These are phyloP conservation scores for Brachyistius frenatus DNA, from an alignment of 2,113 vertebrate species.

Conservation along the genomic window DNA sequence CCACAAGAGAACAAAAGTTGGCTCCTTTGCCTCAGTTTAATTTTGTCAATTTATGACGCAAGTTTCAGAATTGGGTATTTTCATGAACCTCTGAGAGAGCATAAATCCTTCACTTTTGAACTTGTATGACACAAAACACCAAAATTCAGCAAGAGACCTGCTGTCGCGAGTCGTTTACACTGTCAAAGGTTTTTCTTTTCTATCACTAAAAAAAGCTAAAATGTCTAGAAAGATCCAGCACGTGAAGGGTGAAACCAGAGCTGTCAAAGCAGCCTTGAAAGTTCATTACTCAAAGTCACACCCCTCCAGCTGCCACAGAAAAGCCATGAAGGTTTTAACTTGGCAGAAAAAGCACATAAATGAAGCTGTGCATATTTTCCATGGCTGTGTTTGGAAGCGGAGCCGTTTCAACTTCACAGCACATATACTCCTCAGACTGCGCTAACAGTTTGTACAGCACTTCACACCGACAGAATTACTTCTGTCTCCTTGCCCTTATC, in stretches of 20 bases:
- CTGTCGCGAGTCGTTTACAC: not conserved
- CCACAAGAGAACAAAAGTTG: conserved; percentile 22
- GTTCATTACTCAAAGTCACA: conserved; percentile 53
- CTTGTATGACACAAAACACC: not conserved
- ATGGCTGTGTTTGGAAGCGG: conserved; percentile 49
- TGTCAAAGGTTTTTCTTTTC: not conserved
- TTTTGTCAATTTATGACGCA: not conserved
- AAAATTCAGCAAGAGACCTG: not conserved
- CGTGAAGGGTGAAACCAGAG: conserved; percentile 17
- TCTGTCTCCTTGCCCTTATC: conserved; percentile 25
- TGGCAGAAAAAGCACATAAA: conserved; percentile 59
- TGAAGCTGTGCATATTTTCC: conserved; percentile 70
- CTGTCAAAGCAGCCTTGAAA: conserved; percentile 47
- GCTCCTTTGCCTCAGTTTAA: not conserved
- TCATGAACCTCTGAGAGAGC: not conserved
- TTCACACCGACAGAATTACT: conserved; percentile 10
- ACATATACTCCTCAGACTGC: conserved; percentile 16
- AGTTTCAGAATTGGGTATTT: conserved; percentile 21
- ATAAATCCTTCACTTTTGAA: not conserved
- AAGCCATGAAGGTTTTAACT: conserved; percentile 45
- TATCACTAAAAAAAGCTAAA: conserved; percentile 5
- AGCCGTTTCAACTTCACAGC: conserved; percentile 28
- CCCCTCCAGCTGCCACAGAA: conserved; percentile 48
- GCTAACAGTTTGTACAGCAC: not conserved
- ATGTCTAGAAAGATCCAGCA: conserved; percentile 11